These are phyloP conservation scores for Periparus ater DNA, from an alignment of 2,797 vertebrate species.

Conservation along the genomic window DNA sequence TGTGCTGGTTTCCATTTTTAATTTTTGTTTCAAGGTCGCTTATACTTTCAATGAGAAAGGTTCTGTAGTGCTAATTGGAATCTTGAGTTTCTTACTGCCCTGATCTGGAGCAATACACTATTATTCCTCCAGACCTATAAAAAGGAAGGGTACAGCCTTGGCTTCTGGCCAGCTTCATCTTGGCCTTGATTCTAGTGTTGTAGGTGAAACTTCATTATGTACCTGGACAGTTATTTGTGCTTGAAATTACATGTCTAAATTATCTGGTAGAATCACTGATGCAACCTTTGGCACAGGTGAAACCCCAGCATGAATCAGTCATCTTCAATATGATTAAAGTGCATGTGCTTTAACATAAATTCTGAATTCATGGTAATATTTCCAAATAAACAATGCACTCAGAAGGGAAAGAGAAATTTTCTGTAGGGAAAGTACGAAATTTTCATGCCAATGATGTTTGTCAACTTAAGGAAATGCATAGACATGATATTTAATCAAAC, in stretches of 20 bases:
- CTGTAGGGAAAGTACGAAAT: background rate
- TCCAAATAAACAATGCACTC: conserved; percentile 10
- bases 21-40: conserved; percentile 27
- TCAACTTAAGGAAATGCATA: conserved; percentile 49
- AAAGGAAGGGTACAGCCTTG: conserved; percentile 12
- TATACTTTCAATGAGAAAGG: conserved; percentile 31
- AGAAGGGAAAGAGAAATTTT: background rate
- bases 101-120: background rate
- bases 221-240: conserved; percentile 1
- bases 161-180: background rate
- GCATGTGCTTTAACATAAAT: background rate
- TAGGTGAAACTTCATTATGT: conserved; percentile 12
- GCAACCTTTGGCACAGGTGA: background rate
- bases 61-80: conserved; percentile 6
- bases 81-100: conserved; percentile 34
- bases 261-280: conserved; percentile 8
- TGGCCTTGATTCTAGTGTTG: background rate
- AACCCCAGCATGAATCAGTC: background rate
- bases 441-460: conserved; percentile 24
- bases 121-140: conserved; percentile 2
- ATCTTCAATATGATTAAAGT: conserved; percentile 16
- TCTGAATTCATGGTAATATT: conserved; percentile 38
- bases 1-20: conserved; percentile 42
- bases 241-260: background rate
- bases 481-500: conserved; percentile 55